These are phyloP conservation scores for Centroberyx gerrardi DNA, from an alignment of 2,797 vertebrate genomes.

Conservation along the genomic window DNA sequence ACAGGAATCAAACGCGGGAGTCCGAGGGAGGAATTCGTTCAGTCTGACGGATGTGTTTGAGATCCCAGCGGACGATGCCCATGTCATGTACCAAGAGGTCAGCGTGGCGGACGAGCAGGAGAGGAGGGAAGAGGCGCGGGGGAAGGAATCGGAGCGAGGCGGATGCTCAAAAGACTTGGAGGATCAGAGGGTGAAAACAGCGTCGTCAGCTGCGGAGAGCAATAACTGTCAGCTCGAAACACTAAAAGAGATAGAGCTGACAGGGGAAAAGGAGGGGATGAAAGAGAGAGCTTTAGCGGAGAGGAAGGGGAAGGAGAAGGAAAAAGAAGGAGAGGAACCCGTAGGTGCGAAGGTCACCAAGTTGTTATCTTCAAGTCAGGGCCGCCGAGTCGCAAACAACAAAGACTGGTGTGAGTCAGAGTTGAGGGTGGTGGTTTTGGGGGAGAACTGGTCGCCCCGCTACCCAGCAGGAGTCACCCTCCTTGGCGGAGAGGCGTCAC, in stretches of 20 bases:
- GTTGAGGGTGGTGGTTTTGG: constrained; percentile 77
- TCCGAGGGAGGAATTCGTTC: neutral
- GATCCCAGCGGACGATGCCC: constrained; percentile 13
- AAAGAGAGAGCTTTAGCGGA: neutral
- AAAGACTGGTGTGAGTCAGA: constrained; percentile 22
- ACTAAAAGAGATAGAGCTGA: constrained; percentile 18
- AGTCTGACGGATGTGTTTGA: neutral
- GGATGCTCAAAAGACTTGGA: constrained; percentile 6
- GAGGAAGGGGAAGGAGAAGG: neutral
- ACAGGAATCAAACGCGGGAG: neutral
- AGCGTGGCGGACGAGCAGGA: constrained; percentile 14
- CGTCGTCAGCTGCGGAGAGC: constrained; percentile 23
- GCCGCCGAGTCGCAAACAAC: constrained; percentile 10
- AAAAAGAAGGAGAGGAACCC: neutral
- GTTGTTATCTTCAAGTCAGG: constrained; percentile 29
- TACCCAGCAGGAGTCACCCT: constrained; percentile 61
- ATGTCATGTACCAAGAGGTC: constrained; percentile 52
- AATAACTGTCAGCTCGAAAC: constrained; percentile 56
- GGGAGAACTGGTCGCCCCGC: constrained; percentile 78
- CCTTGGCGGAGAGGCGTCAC: constrained; percentile 54
- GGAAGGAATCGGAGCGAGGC: constrained; percentile 5
- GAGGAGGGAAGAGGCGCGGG: constrained; percentile 10
- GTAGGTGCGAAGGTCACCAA: neutral
- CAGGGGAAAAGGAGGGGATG: constrained; percentile 16
- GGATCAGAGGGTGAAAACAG: constrained; percentile 26